Evolutionary conservation across 2,113 vertebrate species (phyloP), one percentile per base, ranked within the genome.

Genomic region (Malurus elegans): DNA sequence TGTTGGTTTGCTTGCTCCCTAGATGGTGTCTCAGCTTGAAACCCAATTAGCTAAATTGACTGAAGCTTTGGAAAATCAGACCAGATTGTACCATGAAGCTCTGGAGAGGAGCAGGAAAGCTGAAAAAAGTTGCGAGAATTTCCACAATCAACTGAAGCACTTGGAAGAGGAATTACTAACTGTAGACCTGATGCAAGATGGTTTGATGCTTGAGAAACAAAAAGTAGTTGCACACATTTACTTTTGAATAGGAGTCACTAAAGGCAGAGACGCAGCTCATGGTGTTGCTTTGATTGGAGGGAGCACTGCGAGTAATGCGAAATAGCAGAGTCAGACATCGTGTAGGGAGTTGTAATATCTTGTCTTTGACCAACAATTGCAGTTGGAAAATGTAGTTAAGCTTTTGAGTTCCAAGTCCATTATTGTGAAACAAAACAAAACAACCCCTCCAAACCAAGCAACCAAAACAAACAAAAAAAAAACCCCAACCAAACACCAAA

Each of bases 141-240:
- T 99, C 85, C 98, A 97, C 28, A 34, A 96, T 74, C 97, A 97
- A 29, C 93, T 99, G 79, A 98, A 97, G 54, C 80, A 92, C 23
- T 93, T 98, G 92, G 98, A 99, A 96, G 97, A 95, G 5, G 98
- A 99, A 88, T 97, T 99, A 87, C 67, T 98, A 16, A 97, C 98
- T 36, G 96, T 97, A 74, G 97, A 98, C 26, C 74, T 98, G 88
- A 95, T 97, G 28, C 91, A 91, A 38, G 99, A 99, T 81, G 94
- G 86, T 74, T 96, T 98, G 91, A 98, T 97, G 82, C 97, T 96
- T 24, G 98, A 98, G 92, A 98, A 98, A 80, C 98, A 98, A 95
- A 98, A 99, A 74, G 99, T 99, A 98, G 97, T 97, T 67, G 40
- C 34, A 73, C 12, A 15, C 18, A 15, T 60, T 70, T 87, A 38